Percentiles rank a stretch among this genome's conserved stretches.
Evolutionary conservation across 2,113 vertebrate genomes (phyloP).

Genomic region (Equus przewalskii): DNA sequence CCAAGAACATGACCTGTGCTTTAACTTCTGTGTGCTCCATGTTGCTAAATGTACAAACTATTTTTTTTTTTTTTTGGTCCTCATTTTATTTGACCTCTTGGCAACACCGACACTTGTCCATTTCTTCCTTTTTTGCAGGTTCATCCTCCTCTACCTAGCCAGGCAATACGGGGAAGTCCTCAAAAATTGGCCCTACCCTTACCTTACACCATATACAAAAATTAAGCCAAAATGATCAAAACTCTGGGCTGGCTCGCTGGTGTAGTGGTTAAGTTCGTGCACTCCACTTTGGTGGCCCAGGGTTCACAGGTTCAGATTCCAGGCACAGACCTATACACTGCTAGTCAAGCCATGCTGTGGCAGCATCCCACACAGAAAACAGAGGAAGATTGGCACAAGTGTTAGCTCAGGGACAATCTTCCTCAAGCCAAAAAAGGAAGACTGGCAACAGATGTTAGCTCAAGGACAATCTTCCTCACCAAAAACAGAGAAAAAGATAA

Average conservation of each 20-base stretch:
- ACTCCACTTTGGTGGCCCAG: too few relatives aligned
- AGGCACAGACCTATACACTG: too few relatives aligned
- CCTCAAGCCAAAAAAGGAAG: too few relatives aligned
- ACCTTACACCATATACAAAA: not conserved
- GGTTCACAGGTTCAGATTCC: too few relatives aligned
- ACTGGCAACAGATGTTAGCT: too few relatives aligned
- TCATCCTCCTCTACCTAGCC: not conserved
- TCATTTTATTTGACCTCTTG: not conserved
- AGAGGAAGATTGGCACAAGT: too few relatives aligned
- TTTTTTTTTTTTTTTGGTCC: not conserved
- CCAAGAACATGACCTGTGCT: not conserved
- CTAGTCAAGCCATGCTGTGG: too few relatives aligned
- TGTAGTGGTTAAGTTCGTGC: too few relatives aligned
- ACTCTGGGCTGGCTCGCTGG: not conserved
- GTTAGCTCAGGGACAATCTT: too few relatives aligned
- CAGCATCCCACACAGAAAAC: too few relatives aligned
- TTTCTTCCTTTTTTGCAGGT: not conserved
- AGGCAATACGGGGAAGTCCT: not conserved
- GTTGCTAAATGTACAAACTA: not conserved
- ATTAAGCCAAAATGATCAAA: not conserved
- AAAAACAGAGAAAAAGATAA: too few relatives aligned
- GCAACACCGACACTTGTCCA: not conserved
- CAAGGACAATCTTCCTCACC: too few relatives aligned
- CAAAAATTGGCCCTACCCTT: not conserved
- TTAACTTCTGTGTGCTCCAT: not conserved